phyloP scores from a whole-genome alignment of 1,140 invertebrate genomes.

The Hylaeus volcanicus region DNA sequence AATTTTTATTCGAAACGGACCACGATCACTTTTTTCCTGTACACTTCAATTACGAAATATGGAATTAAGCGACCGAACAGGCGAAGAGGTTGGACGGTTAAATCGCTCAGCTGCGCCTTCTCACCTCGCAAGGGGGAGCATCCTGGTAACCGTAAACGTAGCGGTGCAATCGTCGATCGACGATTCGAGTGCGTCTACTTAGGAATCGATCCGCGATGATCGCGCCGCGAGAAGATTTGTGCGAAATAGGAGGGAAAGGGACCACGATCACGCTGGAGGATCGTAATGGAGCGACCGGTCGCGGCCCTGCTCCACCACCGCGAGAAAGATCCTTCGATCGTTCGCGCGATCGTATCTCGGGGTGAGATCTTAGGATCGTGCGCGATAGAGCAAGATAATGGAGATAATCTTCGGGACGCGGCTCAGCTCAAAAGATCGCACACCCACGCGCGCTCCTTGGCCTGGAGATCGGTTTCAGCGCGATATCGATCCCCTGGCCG shows the following conservation, averaged over 20 bases:
- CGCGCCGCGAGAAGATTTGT: constrained; percentile 26
- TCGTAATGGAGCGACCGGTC: constrained; percentile 65
- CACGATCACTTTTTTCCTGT: no score
- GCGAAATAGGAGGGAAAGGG: constrained; percentile 36
- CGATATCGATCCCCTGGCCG: constrained; percentile 11
- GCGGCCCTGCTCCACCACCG: constrained; percentile 49
- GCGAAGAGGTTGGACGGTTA: background rate
- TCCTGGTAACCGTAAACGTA: constrained; percentile 15
- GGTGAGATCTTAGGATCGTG: constrained; percentile 71
- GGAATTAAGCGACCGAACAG: background rate
- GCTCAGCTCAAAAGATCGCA: constrained; percentile 66
- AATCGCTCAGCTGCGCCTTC: background rate
- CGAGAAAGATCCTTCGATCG: constrained; percentile 56
- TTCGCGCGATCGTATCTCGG: constrained; percentile 68
- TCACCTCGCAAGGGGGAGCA: background rate
- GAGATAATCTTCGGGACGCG: constrained; percentile 66
- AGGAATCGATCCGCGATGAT: constrained; percentile 40
- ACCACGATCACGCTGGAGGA: constrained; percentile 42
- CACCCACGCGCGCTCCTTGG: constrained; percentile 58
- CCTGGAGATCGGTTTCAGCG: constrained; percentile 29
- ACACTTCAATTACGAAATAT: no score
- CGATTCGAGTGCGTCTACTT: constrained; percentile 45
- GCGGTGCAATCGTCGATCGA: constrained; percentile 15
- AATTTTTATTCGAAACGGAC: no score
- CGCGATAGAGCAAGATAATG: constrained; percentile 71